Evolutionary conservation across 2,113 vertebrate genomes (phyloP), one percentile per base, ranked within the genome.

Genomic region (Coryphaenoides rupestris): DNA sequence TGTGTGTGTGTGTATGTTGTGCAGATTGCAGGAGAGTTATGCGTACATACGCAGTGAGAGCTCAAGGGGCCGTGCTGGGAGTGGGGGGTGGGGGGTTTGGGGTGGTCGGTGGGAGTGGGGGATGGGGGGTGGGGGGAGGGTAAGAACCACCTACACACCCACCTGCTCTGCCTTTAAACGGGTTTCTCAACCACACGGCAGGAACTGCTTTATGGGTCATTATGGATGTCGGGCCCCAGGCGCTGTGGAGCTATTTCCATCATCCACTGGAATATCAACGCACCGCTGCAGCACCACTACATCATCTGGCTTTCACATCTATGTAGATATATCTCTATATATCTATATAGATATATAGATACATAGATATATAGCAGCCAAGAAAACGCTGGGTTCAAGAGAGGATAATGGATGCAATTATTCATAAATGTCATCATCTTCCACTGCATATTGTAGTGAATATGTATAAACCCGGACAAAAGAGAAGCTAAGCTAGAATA

Each of bases 161-260:
- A 89, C 87, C 86, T 87, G 87, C 84, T 83, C 77, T 74, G 80
- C 80, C 75, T 86, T 76, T 79, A 73, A 75, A 75, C 60, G 74
- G 80, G 77, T 79, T 82, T 87, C 85, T 87, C 85, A 86, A 80
- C 81, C 78, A 75, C 80, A 66, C 63, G 76, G 82, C 69, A 22
- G 73, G 80, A n/a, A n/a, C n/a, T n/a, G n/a, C n/a, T n/a, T n/a
- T n/a, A n/a, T n/a, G n/a, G 84, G 87, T 86, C 80, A 82, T 87
- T 84, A 83, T 81, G 60, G 86, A 85, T 88, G 79, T 57, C 69
- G 21, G 82, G 82, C 55, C 68, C 56, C 79, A 57, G 86, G 75
- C 84, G 85, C 83, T 76, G 81, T 87, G 88, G 60, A 21, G 73
- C 80, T 90, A 90, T 90, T 90, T 88, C 81, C 87, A 86, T 88